Percentiles rank a stretch among this genome's conserved stretches.
Conservation (phyloP, 2,888 invertebrate species). For the Prenolepis imparis region DNA sequence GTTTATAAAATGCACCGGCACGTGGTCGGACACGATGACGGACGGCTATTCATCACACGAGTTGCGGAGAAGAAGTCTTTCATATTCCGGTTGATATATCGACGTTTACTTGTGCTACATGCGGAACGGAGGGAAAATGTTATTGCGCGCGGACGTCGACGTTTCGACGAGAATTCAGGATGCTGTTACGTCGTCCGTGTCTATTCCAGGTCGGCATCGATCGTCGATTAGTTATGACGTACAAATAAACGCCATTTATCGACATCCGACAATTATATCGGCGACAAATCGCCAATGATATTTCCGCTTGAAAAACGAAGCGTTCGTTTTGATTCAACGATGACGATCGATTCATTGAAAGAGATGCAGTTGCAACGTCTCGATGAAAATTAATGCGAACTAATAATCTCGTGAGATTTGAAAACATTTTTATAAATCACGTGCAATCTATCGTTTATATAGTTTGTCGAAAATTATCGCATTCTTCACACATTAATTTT, state of each 20-base stretch:
- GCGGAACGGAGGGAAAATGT: conserved; percentile 40
- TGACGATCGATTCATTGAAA: not conserved
- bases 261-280: conserved; percentile 36
- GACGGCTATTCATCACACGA: conserved; percentile 54
- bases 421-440: conserved; percentile 10
- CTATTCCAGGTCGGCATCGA: conserved; percentile 19
- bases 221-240: conserved; percentile 44
- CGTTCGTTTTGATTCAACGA: conserved; percentile 6
- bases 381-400: not conserved
- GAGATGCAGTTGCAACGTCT: not conserved
- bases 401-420: conserved; percentile 12
- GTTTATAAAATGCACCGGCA: conserved; percentile 50
- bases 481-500: not conserved
- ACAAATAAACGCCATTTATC: conserved; percentile 37
- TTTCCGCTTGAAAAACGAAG: conserved; percentile 1
- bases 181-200: not conserved
- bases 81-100: conserved; percentile 51
- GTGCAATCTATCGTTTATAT: conserved; percentile 6
- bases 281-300: conserved; percentile 19
- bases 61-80: conserved; percentile 46
- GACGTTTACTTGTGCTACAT: conserved; percentile 42
- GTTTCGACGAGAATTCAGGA: conserved; percentile 40
- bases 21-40: conserved; percentile 43
- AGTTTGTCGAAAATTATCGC: conserved; percentile 17
- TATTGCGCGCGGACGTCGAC: conserved; percentile 42